Conservation (phyloP, 1,140 invertebrate genomes). For the Pemphigus obesinymphae region DNA sequence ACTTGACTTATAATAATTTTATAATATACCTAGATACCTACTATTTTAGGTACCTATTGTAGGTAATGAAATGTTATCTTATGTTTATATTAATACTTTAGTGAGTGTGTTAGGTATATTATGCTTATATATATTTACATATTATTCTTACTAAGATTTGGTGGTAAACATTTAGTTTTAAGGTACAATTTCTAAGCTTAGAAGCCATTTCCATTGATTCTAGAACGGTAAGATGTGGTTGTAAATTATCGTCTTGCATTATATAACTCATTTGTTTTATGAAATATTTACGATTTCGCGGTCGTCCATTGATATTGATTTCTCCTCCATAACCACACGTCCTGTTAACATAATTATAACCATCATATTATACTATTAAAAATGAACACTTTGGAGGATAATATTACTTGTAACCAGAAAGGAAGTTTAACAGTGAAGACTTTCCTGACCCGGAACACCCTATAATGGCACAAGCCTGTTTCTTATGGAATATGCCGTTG, state of each 20-base stretch:
- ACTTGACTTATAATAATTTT: no score
- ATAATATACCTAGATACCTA: no score
- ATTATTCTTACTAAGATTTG: conserved; percentile 29
- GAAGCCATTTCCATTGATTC: conserved; percentile 75
- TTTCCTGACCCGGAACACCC: conserved; percentile 91
- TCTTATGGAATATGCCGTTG: conserved; percentile 71
- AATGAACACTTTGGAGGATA: not conserved
- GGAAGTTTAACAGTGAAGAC: conserved; percentile 83
- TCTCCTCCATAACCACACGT: conserved; percentile 20
- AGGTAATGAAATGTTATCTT: no score
- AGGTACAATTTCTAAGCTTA: not conserved
- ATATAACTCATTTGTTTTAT: conserved; percentile 80
- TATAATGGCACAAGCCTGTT: conserved; percentile 86
- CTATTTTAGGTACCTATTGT: no score
- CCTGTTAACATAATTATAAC: not conserved
- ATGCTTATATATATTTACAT: no score
- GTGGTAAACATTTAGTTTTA: not conserved
- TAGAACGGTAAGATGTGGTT: conserved; percentile 70
- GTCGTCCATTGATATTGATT: conserved; percentile 25
- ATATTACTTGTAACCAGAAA: conserved; percentile 65
- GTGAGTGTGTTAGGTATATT: no score
- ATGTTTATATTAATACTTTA: no score
- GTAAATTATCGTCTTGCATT: conserved; percentile 80
- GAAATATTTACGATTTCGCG: conserved; percentile 49
- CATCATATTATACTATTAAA: no score